Percentiles rank a stretch among this genome's conserved stretches.
Conservation (phyloP, 2,797 vertebrate species). For the Sebastes dallii region DNA sequence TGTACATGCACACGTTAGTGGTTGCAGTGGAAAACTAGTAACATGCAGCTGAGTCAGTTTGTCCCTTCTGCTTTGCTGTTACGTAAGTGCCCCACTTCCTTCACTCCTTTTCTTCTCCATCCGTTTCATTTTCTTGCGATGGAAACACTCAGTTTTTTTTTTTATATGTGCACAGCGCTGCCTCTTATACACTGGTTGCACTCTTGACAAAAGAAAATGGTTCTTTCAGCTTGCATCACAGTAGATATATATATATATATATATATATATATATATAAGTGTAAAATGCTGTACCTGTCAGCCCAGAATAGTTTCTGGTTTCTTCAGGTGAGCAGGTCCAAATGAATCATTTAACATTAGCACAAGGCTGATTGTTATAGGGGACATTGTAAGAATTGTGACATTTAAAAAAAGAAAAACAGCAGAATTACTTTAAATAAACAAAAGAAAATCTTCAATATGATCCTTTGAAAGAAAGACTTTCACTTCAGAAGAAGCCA, state of each 20-base stretch:
- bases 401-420: not conserved
- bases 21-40: slow-evolving; percentile 12
- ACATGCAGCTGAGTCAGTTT: slow-evolving; percentile 59
- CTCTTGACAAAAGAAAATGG: not conserved
- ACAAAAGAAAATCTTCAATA: not conserved
- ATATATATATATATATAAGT: too few species aligned
- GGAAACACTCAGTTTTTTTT: slow-evolving; percentile 38
- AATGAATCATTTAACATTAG: not conserved
- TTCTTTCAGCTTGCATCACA: not conserved
- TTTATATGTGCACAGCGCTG: not conserved
- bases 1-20: not conserved
- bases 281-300: not conserved
- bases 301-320: not conserved
- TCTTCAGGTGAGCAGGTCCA: not conserved
- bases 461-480: not conserved
- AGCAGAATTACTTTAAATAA: not conserved
- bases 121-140: not conserved
- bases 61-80: slow-evolving; percentile 58
- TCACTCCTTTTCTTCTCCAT: not conserved
- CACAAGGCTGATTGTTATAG: not conserved
- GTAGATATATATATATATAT: not conserved
- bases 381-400: not conserved
- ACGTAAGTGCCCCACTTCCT: slow-evolving; percentile 61
- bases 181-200: not conserved
- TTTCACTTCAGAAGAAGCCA: not conserved